Evolutionary conservation across 1,140 invertebrate species (phyloP).

Genomic region (Aphidius gifuensis): DNA sequence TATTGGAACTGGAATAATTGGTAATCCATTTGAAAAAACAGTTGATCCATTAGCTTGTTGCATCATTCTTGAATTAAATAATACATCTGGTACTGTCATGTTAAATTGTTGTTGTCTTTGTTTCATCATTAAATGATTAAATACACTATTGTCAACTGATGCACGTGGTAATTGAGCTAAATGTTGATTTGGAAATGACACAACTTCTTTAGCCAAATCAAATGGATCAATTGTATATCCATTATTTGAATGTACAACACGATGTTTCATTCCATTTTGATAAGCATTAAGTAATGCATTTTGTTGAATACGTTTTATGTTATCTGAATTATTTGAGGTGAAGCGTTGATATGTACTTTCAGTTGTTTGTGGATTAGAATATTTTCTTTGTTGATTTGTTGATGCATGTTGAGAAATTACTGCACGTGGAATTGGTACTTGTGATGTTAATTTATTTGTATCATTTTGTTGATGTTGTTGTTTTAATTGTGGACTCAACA

Average conservation of each 20-base stretch:
- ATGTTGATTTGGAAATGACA: constrained; percentile 30
- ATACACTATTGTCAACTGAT: constrained; percentile 39
- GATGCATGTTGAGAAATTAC: constrained; percentile 19
- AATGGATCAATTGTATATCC: constrained; percentile 43
- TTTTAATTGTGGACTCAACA: constrained; percentile 41
- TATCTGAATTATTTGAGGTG: constrained; percentile 40
- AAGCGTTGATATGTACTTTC: constrained; percentile 41
- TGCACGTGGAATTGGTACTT: constrained; percentile 42
- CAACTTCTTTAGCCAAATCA: constrained; percentile 39
- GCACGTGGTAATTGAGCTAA: constrained; percentile 31
- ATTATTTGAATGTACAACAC: constrained; percentile 32
- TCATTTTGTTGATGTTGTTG: constrained; percentile 5
- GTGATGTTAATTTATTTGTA: constrained; percentile 18
- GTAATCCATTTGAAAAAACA: constrained; percentile 42
- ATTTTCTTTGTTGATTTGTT: constrained; percentile 39
- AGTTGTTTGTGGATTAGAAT: constrained; percentile 38
- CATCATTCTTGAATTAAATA: constrained; percentile 45
- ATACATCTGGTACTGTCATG: constrained; percentile 31
- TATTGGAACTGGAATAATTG: constrained; percentile 40
- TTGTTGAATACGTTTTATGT: constrained; percentile 37
- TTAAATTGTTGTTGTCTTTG: constrained; percentile 31
- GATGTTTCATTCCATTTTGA: constrained; percentile 37
- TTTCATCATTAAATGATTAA: constrained; percentile 41
- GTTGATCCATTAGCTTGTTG: constrained; percentile 28
- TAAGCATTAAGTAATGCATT: constrained; percentile 31